A percentile compares a stretch with the other conserved stretches of the same genome.
These are phyloP conservation scores for Kryptolebias marmoratus DNA, from an alignment of 2,113 vertebrate genomes.

Conservation along the genomic window DNA sequence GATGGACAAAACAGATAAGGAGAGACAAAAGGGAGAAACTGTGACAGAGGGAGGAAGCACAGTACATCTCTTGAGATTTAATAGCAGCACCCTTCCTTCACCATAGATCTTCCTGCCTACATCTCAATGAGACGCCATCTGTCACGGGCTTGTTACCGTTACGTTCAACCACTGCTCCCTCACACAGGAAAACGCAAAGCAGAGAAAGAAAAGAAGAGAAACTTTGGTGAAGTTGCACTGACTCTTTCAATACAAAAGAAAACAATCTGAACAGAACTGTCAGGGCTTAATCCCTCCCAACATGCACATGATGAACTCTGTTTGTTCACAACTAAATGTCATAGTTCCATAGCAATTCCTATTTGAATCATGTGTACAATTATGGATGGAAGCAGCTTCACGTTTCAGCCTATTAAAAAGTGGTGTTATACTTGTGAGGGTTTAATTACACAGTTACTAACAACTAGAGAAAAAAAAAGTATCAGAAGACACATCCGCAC, in stretches of 20 bases:
- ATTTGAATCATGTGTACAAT: too few relatives aligned
- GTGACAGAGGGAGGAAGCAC: slow-evolving; percentile 33
- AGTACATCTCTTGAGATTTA: slow-evolving; percentile 59
- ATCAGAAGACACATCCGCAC: too few relatives aligned
- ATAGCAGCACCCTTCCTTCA: slow-evolving; percentile 41
- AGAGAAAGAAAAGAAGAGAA: background rate
- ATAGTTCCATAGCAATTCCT: too few relatives aligned
- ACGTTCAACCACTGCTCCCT: slow-evolving; percentile 35
- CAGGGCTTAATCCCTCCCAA: background rate
- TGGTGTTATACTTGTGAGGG: too few relatives aligned
- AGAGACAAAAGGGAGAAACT: slow-evolving; percentile 9
- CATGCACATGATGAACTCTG: slow-evolving; percentile 8
- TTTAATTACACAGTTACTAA: too few relatives aligned
- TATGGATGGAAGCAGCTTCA: too few relatives aligned
- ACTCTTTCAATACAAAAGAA: background rate
- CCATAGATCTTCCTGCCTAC: slow-evolving; percentile 58
- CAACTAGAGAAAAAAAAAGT: too few relatives aligned
- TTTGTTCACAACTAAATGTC: background rate
- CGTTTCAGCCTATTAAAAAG: too few relatives aligned
- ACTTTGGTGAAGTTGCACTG: background rate
- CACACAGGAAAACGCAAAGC: slow-evolving; percentile 9
- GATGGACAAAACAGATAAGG: slow-evolving; percentile 12
- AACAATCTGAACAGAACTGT: background rate
- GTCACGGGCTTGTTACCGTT: slow-evolving; percentile 58
- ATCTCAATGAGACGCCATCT: slow-evolving; percentile 57